Conservation (phyloP, 2,797 vertebrate species). For the Neomorphus geoffroyi region DNA sequence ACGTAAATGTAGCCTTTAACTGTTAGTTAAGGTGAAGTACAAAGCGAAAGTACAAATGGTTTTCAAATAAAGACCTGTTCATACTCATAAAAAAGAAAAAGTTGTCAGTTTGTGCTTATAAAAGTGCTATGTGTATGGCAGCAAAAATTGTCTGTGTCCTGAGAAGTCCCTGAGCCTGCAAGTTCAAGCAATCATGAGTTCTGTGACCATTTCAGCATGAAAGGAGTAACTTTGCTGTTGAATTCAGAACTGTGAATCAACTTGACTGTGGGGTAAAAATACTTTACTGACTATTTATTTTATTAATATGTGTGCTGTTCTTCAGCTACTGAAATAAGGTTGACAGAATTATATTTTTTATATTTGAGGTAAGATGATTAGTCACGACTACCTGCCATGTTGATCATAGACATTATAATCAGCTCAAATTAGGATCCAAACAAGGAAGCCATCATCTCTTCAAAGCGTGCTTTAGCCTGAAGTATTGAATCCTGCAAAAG, state of each 20-base stretch:
- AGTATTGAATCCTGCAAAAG: background rate
- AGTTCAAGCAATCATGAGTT: background rate
- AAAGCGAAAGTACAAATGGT: background rate
- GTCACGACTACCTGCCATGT: background rate
- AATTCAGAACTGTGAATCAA: background rate
- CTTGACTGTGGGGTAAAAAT: background rate
- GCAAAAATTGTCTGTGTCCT: background rate
- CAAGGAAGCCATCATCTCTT: background rate
- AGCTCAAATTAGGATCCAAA: background rate
- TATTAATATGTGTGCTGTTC: background rate
- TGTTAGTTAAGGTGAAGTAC: background rate
- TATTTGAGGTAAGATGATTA: background rate
- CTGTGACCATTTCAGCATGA: background rate
- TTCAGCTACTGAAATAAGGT: background rate
- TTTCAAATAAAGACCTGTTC: background rate
- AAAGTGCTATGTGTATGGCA: background rate
- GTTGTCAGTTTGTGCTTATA: background rate
- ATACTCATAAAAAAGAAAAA: background rate
- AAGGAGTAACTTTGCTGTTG: background rate
- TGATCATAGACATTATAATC: background rate
- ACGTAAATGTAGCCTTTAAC: background rate
- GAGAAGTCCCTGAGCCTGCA: background rate
- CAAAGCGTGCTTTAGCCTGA: background rate
- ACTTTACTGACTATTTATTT: background rate
- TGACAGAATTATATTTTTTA: background rate